A percentile compares a stretch with the other conserved stretches of the same genome.
Evolutionary conservation across 2,113 vertebrate species (phyloP).

Genomic region (Verasper variegatus): DNA sequence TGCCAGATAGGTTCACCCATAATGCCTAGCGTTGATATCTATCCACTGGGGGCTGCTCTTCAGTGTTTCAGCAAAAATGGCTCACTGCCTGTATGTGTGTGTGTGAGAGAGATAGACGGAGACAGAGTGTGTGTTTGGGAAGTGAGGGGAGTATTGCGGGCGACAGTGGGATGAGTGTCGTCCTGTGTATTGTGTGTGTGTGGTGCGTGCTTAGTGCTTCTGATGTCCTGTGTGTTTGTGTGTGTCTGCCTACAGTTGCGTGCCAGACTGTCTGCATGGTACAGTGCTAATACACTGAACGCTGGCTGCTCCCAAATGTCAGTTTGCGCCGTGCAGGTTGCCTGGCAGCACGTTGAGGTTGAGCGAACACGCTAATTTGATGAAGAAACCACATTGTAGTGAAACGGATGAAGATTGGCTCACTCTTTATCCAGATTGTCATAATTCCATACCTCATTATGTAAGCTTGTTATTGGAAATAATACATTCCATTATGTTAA

Average conservation of each 20-base stretch:
- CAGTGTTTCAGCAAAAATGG: slow-evolving; percentile 28
- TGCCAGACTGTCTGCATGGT: slow-evolving; percentile 54
- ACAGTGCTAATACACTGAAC: slow-evolving; percentile 22
- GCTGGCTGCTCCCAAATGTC: slow-evolving; percentile 58
- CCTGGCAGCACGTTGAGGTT: slow-evolving; percentile 49
- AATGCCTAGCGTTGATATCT: slow-evolving; percentile 53
- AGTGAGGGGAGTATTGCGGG: slow-evolving; percentile 13
- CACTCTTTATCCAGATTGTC: slow-evolving; percentile 42
- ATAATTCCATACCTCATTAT: slow-evolving; percentile 36
- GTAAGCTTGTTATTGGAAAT: slow-evolving; percentile 28
- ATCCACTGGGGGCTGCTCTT: slow-evolving; percentile 47
- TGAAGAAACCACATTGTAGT: slow-evolving; percentile 21
- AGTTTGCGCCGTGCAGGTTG: slow-evolving; percentile 54
- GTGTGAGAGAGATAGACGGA: neutral
- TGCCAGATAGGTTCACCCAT: slow-evolving; percentile 48
- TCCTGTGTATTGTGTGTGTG: slow-evolving; percentile 4
- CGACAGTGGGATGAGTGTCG: slow-evolving; percentile 10
- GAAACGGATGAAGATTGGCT: slow-evolving; percentile 42
- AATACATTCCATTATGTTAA: slow-evolving; percentile 31
- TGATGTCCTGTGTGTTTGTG: slow-evolving; percentile 7
- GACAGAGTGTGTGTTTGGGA: slow-evolving; percentile 14
- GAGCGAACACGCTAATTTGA: slow-evolving; percentile 46
- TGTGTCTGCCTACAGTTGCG: slow-evolving; percentile 39
- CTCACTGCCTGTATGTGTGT: slow-evolving; percentile 2
- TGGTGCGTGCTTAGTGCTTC: neutral